These are phyloP conservation scores for Temnothorax curvispinosus DNA, from an alignment of 1,140 invertebrate genomes.

Conservation along the genomic window DNA sequence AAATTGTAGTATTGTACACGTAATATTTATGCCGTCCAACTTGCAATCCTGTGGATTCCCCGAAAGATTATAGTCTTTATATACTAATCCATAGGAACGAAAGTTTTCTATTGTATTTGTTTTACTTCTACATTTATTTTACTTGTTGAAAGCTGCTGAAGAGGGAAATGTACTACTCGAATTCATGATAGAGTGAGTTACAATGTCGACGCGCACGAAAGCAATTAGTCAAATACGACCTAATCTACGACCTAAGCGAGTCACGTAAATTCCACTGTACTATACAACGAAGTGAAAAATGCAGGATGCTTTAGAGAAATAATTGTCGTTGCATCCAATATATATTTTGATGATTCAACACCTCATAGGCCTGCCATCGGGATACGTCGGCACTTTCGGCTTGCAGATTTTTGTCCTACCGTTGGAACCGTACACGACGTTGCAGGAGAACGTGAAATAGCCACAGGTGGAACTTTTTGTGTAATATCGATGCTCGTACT, in stretches of 20 bases:
- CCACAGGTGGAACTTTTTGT: constrained; percentile 94
- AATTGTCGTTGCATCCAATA: background rate
- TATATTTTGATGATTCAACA: constrained; percentile 75
- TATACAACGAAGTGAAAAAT: constrained; percentile 1
- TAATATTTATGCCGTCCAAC: background rate
- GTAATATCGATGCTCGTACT: constrained; percentile 89
- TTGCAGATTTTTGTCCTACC: constrained; percentile 92
- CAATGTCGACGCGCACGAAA: background rate
- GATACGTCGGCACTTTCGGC: constrained; percentile 88
- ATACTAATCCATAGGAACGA: background rate
- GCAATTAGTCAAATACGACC: constrained; percentile 30
- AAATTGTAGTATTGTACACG: constrained; percentile 37
- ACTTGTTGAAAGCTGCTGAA: background rate
- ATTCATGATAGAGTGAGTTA: background rate
- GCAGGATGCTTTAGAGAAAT: constrained; percentile 15
- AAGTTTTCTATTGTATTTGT: background rate
- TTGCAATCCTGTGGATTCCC: background rate
- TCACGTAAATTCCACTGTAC: background rate
- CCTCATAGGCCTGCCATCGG: constrained; percentile 86
- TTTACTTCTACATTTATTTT: constrained; percentile 6
- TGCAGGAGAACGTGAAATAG: constrained; percentile 94
- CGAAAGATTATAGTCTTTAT: background rate
- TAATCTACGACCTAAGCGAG: background rate
- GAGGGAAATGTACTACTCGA: constrained; percentile 23
- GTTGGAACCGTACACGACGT: constrained; percentile 91